Evolutionary conservation across 2,113 vertebrate species (phyloP).

Genomic region (Oncorhynchus tshawytscha): DNA sequence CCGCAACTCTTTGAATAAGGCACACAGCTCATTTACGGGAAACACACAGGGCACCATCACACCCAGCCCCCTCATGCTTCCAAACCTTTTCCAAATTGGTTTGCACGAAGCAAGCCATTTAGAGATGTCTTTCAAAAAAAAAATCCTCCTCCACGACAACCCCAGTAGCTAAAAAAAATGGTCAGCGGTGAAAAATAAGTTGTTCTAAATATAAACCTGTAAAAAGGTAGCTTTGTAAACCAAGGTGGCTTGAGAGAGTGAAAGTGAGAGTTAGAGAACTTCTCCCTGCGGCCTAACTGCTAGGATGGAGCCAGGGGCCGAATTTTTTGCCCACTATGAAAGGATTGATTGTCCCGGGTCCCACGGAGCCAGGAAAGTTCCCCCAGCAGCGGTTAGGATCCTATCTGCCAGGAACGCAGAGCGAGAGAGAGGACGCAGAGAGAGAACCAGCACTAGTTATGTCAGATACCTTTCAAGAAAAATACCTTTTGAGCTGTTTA

Average conservation of each 20-base stretch:
- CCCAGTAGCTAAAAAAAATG: slow-evolving; percentile 40
- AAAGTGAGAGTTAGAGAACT: slow-evolving; percentile 1
- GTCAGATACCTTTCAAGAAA: slow-evolving; percentile 55
- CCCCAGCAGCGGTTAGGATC: slow-evolving; percentile 67
- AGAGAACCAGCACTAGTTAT: slow-evolving; percentile 43
- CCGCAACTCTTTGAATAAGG: slow-evolving; percentile 71
- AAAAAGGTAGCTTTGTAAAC: slow-evolving; percentile 75
- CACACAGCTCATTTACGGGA: slow-evolving; percentile 70
- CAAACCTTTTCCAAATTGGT: slow-evolving; percentile 49
- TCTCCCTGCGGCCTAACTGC: slow-evolving; percentile 52
- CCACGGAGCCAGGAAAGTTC: slow-evolving; percentile 77
- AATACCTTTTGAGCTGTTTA: slow-evolving; percentile 41
- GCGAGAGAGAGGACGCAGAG: slow-evolving; percentile 3
- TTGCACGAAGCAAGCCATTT: slow-evolving; percentile 46
- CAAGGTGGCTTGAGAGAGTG: background rate
- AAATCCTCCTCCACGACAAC: slow-evolving; percentile 28
- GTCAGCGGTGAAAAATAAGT: slow-evolving; percentile 52
- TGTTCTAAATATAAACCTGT: slow-evolving; percentile 76
- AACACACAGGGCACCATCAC: slow-evolving; percentile 60
- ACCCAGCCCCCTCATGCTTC: slow-evolving; percentile 50
- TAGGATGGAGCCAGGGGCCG: slow-evolving; percentile 61
- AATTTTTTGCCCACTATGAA: slow-evolving; percentile 72
- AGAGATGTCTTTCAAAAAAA: slow-evolving; percentile 35
- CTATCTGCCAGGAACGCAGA: slow-evolving; percentile 70
- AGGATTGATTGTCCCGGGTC: slow-evolving; percentile 74